Conservation (phyloP, 2,888 invertebrate species). For the Hartigia nigra region DNA sequence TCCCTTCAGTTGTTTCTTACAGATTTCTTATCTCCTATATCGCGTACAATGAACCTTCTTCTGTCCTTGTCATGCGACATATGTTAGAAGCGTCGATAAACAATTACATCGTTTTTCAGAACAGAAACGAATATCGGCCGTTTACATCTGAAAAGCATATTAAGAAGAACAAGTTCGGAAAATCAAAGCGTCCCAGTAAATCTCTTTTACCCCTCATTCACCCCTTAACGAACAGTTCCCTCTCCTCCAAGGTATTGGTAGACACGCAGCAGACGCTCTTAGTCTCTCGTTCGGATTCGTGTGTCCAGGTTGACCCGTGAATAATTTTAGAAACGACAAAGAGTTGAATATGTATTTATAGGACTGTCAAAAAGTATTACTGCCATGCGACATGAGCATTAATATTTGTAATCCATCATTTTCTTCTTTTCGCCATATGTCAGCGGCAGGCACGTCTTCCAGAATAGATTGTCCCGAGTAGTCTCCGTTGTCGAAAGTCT, state of each 20-base stretch:
- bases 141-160: not conserved
- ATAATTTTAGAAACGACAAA: no score
- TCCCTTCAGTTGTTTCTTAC: not conserved
- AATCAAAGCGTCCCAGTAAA: not conserved
- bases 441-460: no score
- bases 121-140: not conserved
- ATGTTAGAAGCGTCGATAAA: not conserved
- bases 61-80: not conserved
- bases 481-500: not conserved
- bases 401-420: no score
- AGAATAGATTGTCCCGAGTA: not conserved
- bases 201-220: not conserved
- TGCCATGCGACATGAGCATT: no score
- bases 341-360: no score
- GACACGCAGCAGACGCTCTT: not conserved
- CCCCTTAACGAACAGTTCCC: not conserved
- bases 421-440: no score
- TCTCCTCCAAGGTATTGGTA: not conserved
- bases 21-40: not conserved
- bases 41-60: not conserved
- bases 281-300: not conserved
- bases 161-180: not conserved
- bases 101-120: not conserved
- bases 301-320: not conserved
- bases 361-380: no score